Base-by-base conservation (phyloP, 2,888 invertebrate genomes). In the Candidula unifasciata region DNA sequence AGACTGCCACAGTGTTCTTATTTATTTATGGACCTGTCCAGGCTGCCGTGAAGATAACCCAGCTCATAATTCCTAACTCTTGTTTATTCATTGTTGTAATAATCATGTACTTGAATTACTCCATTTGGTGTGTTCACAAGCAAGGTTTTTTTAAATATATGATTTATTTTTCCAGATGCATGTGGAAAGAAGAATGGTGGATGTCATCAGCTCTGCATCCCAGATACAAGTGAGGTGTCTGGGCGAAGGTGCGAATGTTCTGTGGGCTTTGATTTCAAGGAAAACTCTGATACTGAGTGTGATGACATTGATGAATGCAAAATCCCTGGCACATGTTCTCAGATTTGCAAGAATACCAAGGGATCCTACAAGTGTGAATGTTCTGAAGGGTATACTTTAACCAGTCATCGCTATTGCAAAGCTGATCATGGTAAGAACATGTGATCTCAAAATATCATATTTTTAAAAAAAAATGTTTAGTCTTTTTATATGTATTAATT, bases 311-410 rank as follows among this genome's bases (percentile, higher is more conserved):
- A 99, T 93, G 98, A 99, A 93, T 99, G 99, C 93, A 95, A 95
- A 78, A 96, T 97, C 0, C 96, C 98, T 0, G 97, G 97, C 0
- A 94, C 96, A 0, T 99, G 99, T 93, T 98, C 98, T 0, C 99
- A 99, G 93, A 94, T 94, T 24, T 99, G 99, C 94, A 96, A 95
- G 3, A 98, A 99, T 92, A 96, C 96, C 0, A 99, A 99, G 94
- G 96, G 97, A 0, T 96, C 97, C 0, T 99, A 96, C 94, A 96
- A 96, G 90, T 99, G 99, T 93, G 95, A 95, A 57, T 99, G 99
- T 93, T 95, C 95, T 0, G 95, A 89, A 0, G 99, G 98, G 16
- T 99, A 99, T 93, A 93, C 95, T 0, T 96, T 96, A 86, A 94
- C 95, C 0, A 96, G 92, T 77, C 86, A 87, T 37, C 85, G 86